A percentile compares a stretch with the other conserved stretches of the same genome.
Evolutionary conservation across 1,140 invertebrate genomes (phyloP).

Genomic region (Drosophila sucinea): DNA sequence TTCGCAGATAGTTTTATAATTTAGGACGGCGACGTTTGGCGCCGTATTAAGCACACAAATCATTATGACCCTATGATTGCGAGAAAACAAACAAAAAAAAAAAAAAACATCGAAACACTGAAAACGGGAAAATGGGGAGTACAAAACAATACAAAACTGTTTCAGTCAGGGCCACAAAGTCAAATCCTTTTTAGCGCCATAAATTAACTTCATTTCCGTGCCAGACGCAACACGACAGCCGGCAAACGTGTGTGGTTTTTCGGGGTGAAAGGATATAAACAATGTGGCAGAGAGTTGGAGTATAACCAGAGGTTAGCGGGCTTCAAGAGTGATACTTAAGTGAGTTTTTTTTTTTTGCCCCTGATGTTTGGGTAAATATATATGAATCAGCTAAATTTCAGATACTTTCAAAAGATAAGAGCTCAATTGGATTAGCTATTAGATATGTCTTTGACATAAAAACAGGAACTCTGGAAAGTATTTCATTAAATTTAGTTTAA

Average conservation of each 20-base stretch:
- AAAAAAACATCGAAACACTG: conserved; percentile 45
- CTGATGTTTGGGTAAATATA: neutral
- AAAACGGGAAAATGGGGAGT: neutral
- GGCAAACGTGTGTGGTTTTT: conserved; percentile 63
- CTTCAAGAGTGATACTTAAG: neutral
- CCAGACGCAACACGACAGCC: conserved; percentile 73
- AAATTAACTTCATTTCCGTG: conserved; percentile 81
- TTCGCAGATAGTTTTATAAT: conserved; percentile 76
- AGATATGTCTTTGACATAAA: neutral
- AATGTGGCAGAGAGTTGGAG: neutral
- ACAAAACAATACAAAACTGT: conserved; percentile 36
- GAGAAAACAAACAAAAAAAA: conserved; percentile 40
- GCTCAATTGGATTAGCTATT: neutral
- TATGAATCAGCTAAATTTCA: conserved; percentile 1
- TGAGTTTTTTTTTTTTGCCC: too few relatives aligned
- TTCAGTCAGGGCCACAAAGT: conserved; percentile 44
- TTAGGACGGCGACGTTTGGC: conserved; percentile 60
- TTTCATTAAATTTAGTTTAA: neutral
- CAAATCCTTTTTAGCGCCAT: conserved; percentile 79
- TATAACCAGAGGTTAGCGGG: conserved; percentile 2
- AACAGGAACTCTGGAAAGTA: neutral
- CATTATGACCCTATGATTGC: conserved; percentile 68
- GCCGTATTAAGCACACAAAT: conserved; percentile 75
- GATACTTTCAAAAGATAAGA: conserved; percentile 4
- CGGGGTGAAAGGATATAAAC: conserved; percentile 16